Evolutionary conservation across 2,888 invertebrate genomes (phyloP).

Genomic region (Gerris lacustris): DNA sequence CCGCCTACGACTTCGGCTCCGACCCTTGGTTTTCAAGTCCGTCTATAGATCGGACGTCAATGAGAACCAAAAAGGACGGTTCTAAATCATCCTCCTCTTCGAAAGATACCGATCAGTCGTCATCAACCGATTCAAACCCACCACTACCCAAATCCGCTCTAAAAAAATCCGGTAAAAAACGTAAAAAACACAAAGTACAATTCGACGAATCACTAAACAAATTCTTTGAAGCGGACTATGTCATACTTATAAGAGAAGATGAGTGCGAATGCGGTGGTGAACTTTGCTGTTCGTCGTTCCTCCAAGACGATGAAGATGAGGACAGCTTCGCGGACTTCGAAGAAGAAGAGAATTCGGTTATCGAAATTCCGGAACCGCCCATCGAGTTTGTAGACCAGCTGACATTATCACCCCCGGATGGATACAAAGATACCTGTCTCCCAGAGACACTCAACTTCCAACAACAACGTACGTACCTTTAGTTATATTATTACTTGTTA

Average conservation of each 20-base stretch:
- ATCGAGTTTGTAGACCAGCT: slow-evolving; percentile 66
- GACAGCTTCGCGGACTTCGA: slow-evolving; percentile 32
- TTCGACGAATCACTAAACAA: slow-evolving; percentile 82
- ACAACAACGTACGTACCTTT: not conserved
- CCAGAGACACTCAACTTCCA: slow-evolving; percentile 32
- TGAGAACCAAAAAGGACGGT: not conserved
- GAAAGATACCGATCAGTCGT: not conserved
- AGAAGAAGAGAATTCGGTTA: slow-evolving; percentile 25
- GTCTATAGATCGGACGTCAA: not conserved
- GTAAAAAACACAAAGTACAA: slow-evolving; percentile 64
- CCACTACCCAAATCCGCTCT: slow-evolving; percentile 28
- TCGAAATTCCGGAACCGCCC: slow-evolving; percentile 41
- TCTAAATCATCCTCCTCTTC: not conserved
- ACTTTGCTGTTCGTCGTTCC: slow-evolving; percentile 50
- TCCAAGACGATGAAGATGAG: slow-evolving; percentile 33
- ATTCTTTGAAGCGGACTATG: slow-evolving; percentile 85
- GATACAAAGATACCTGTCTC: slow-evolving; percentile 66
- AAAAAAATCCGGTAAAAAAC: slow-evolving; percentile 37
- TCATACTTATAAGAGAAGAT: slow-evolving; percentile 68
- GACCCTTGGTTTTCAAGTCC: too few relatives aligned
- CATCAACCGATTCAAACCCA: not conserved
- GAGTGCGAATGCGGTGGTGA: slow-evolving; percentile 56
- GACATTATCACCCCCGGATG: slow-evolving; percentile 80
- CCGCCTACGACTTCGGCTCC: not conserved
- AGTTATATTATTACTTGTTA: not conserved